A percentile compares a stretch with the other conserved stretches of the same genome.
Evolutionary conservation across 2,113 vertebrate genomes (phyloP).

Genomic region (Lasiurus borealis): DNA sequence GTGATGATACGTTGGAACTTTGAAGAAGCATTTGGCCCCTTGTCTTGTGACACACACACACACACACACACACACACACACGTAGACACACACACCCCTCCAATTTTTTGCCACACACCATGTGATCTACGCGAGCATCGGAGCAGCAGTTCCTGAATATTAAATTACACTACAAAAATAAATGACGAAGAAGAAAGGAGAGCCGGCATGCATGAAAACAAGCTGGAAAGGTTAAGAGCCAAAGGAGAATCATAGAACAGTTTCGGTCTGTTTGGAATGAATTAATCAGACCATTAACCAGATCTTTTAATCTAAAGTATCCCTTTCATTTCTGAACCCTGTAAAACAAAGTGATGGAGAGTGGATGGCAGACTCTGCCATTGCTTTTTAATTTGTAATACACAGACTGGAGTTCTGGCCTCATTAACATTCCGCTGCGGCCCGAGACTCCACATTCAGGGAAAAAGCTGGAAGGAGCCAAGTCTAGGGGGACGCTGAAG

Average conservation of each 20-base stretch:
- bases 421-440: slow-evolving; percentile 68
- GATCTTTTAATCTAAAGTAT: slow-evolving; percentile 88
- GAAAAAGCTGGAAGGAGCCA: not conserved
- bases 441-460: slow-evolving; percentile 29
- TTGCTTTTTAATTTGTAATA: slow-evolving; percentile 65
- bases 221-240: slow-evolving; percentile 87
- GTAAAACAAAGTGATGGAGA: slow-evolving; percentile 85
- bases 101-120: slow-evolving; percentile 55
- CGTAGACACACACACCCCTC: not conserved
- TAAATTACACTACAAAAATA: slow-evolving; percentile 82
- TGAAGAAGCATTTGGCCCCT: slow-evolving; percentile 71
- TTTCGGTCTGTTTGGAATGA: slow-evolving; percentile 86
- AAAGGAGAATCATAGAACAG: slow-evolving; percentile 82
- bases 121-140: slow-evolving; percentile 72
- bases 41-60: slow-evolving; percentile 45
- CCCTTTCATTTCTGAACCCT: slow-evolving; percentile 86
- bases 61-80: not conserved
- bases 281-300: slow-evolving; percentile 89
- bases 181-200: not conserved
- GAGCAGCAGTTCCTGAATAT: slow-evolving; percentile 79
- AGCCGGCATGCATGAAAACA: slow-evolving; percentile 47
- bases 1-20: slow-evolving; percentile 70
- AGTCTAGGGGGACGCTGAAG: not conserved
- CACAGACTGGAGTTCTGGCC: slow-evolving; percentile 13
- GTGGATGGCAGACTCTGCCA: slow-evolving; percentile 74